A percentile compares a stretch with the other conserved stretches of the same genome.
phyloP scores from a whole-genome alignment of 2,888 invertebrate genomes.

The Xanthia icteritia region DNA sequence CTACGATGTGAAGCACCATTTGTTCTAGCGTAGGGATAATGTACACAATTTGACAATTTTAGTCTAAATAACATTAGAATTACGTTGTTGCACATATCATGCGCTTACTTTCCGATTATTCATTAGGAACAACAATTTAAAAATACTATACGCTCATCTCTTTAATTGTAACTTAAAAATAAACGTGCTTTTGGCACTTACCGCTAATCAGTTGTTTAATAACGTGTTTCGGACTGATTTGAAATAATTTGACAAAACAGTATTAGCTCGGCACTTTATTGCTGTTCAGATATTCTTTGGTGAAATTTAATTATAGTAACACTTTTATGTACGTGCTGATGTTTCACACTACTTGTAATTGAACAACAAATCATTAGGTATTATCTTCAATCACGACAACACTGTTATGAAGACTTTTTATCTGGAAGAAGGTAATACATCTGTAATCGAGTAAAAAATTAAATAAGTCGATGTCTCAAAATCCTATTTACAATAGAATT shows the following conservation, averaged over 20 bases:
- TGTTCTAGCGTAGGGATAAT: slow-evolving; percentile 90
- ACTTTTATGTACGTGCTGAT: slow-evolving; percentile 61
- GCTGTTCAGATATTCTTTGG: slow-evolving; percentile 81
- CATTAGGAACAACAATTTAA: slow-evolving; percentile 89
- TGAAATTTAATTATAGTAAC: slow-evolving; percentile 72
- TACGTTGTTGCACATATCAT: slow-evolving; percentile 82
- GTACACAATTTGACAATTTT: slow-evolving; percentile 88
- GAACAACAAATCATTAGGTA: slow-evolving; percentile 59
- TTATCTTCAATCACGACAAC: slow-evolving; percentile 51
- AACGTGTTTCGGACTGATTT: slow-evolving; percentile 60
- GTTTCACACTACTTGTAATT: slow-evolving; percentile 61
- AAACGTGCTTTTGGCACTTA: slow-evolving; percentile 88
- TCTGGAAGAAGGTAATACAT: slow-evolving; percentile 61
- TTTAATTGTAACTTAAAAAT: slow-evolving; percentile 85
- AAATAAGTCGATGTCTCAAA: slow-evolving; percentile 79
- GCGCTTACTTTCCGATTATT: slow-evolving; percentile 85
- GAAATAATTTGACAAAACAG: slow-evolving; percentile 63
- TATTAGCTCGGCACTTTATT: slow-evolving; percentile 61
- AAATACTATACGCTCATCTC: slow-evolving; percentile 87
- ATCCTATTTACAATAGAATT: slow-evolving; percentile 77
- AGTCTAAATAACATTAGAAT: slow-evolving; percentile 87
- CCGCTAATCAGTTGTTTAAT: slow-evolving; percentile 77
- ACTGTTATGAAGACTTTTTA: slow-evolving; percentile 43
- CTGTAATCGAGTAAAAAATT: slow-evolving; percentile 60
- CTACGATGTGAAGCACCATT: slow-evolving; percentile 90